A percentile compares a stretch with the other conserved stretches of the same genome.
These are phyloP conservation scores for Erythrolamprus reginae DNA, from an alignment of 2,113 vertebrate genomes.

Conservation along the genomic window DNA sequence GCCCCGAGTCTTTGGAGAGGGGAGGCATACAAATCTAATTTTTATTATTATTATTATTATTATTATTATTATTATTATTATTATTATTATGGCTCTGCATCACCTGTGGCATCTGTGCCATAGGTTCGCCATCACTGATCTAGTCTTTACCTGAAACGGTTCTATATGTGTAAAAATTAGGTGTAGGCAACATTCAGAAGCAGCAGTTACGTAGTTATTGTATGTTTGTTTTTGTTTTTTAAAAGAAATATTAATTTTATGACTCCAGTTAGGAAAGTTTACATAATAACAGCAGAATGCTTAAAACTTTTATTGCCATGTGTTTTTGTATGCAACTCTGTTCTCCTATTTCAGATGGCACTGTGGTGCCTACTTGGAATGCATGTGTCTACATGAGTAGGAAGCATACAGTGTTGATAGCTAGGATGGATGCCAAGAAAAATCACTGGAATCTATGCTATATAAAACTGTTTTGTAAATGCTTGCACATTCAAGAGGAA, in stretches of 20 bases:
- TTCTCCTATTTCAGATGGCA: neutral
- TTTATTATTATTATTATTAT: no score
- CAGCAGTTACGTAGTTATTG: neutral
- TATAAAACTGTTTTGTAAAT: neutral
- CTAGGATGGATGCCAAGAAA: conserved; percentile 5
- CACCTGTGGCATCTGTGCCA: no score
- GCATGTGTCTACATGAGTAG: conserved; percentile 7
- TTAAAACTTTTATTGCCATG: neutral
- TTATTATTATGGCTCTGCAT: no score
- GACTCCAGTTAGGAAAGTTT: neutral
- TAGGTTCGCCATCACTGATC: no score
- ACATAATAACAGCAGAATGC: neutral
- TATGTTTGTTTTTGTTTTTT: neutral
- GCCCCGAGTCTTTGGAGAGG: no score
- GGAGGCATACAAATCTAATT: no score
- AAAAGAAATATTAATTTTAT: neutral
- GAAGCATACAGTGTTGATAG: neutral
- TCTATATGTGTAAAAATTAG: neutral
- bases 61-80: no score
- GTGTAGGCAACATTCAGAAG: neutral
- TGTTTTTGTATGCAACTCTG: neutral
- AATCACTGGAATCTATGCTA: neutral
- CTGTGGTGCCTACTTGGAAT: neutral
- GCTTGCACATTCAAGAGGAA: neutral
- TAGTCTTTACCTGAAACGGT: neutral